Conservation (phyloP, 2,888 invertebrate genomes). For the Clitarchus hookeri region DNA sequence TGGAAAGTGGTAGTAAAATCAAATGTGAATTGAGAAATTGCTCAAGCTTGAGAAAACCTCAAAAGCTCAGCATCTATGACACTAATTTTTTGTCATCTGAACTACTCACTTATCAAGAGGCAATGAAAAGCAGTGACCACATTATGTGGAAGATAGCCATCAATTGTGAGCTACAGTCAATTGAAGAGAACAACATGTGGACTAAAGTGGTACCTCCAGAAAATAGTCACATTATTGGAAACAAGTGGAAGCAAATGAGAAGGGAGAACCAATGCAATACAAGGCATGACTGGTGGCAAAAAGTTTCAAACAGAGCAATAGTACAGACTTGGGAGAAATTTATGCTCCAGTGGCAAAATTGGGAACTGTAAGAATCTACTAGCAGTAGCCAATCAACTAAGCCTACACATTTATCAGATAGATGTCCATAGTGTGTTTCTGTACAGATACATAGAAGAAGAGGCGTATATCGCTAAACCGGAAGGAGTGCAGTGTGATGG, state of each 20-base stretch:
- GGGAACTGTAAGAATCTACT: background rate
- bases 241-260: background rate
- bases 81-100: background rate
- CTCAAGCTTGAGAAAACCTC: too few species aligned
- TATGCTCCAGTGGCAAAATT: background rate
- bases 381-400: background rate
- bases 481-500: background rate
- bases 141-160: background rate
- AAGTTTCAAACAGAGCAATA: background rate
- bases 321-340: background rate
- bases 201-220: background rate
- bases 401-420: background rate
- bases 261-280: background rate
- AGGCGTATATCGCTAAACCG: background rate
- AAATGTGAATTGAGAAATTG: too few species aligned
- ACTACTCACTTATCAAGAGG: background rate
- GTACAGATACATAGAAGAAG: background rate
- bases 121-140: background rate
- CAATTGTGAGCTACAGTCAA: background rate
- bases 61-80: background rate
- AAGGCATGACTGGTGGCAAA: background rate
- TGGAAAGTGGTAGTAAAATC: background rate
- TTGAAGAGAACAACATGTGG: background rate
- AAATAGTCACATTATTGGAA: background rate
- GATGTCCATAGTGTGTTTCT: background rate